phyloP scores from a whole-genome alignment of 2,888 invertebrate genomes.

The Epsilonema sp. region DNA sequence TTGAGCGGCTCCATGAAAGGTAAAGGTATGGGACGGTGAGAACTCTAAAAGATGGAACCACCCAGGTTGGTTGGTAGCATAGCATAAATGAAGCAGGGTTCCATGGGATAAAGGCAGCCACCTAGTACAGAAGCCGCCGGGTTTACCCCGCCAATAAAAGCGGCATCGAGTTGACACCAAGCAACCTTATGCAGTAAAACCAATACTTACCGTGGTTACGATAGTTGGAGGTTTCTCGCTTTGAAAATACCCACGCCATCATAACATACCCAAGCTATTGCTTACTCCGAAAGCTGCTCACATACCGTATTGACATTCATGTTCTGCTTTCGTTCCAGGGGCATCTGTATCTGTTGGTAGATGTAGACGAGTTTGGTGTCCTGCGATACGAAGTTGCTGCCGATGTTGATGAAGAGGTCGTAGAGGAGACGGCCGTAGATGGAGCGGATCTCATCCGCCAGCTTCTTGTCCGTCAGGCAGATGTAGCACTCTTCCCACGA shows the following conservation, averaged over 20 bases:
- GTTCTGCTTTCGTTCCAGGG: conserved; percentile 15
- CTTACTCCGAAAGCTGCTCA: background rate
- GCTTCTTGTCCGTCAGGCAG: conserved; percentile 23
- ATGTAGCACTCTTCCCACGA: conserved; percentile 30
- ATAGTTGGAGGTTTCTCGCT: no score
- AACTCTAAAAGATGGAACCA: no score
- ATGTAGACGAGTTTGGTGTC: conserved; percentile 28
- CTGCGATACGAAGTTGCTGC: conserved; percentile 27
- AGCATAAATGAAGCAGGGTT: no score
- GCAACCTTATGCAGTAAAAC: no score
- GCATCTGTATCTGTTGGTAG: conserved; percentile 29
- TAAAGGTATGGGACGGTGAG: background rate
- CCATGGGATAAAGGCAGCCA: no score
- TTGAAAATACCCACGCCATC: no score
- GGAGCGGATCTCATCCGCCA: conserved; percentile 28
- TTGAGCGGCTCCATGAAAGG: conserved; percentile 2
- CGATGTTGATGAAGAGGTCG: conserved; percentile 31
- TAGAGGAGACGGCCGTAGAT: conserved; percentile 28
- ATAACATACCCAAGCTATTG: no score
- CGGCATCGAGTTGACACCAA: no score
- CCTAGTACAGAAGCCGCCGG: no score
- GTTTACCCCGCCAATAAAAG: no score
- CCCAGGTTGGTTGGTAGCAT: no score
- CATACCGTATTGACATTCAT: background rate
- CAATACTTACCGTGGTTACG: no score